phyloP scores from a whole-genome alignment of 2,113 vertebrate species.

The Rhynchopsitta pachyrhyncha region DNA sequence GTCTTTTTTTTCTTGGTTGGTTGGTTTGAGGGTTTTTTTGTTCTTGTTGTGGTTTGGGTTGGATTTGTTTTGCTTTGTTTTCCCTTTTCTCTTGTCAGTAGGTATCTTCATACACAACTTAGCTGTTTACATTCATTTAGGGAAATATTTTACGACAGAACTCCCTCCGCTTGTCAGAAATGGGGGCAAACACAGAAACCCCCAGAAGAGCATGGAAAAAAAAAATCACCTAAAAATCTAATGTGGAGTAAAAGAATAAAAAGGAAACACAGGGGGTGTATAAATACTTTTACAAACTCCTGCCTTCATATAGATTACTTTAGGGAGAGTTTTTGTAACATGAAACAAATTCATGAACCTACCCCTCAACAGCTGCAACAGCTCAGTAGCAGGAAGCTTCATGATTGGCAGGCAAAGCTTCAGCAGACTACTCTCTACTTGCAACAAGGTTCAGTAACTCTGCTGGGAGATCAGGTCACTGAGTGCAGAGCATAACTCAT shows the following conservation, averaged over 20 bases:
- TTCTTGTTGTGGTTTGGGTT: background rate
- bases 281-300: background rate
- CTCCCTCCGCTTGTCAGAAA: background rate
- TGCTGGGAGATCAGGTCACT: background rate
- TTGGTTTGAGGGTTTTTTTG: background rate
- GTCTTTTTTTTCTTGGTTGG: background rate
- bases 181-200: background rate
- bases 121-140: background rate
- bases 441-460: background rate
- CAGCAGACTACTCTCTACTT: background rate
- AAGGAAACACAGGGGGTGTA: background rate
- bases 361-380: fast-evolving
- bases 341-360: background rate
- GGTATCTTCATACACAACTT: background rate
- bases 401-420: background rate
- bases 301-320: background rate
- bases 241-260: background rate
- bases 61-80: background rate
- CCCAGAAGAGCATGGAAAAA: background rate
- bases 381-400: background rate
- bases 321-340: background rate
- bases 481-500: background rate
- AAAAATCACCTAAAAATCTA: background rate
- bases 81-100: background rate
- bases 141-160: background rate